Conservation (phyloP, 2,113 vertebrate genomes). For the Copsychus sechellarum region DNA sequence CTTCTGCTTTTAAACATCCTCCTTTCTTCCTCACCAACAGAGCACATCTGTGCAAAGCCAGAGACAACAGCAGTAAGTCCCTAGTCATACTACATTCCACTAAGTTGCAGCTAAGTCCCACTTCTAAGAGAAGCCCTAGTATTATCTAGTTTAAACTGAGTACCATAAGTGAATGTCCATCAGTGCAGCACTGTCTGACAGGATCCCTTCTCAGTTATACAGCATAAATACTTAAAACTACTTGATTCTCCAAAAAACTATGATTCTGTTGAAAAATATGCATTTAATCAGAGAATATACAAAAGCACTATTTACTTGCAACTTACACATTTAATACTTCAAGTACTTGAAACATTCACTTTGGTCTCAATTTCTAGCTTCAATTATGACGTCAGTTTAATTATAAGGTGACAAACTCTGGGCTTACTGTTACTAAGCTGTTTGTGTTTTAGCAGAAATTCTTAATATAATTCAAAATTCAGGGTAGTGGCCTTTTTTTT, state of each 20-base stretch:
- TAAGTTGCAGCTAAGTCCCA: neutral
- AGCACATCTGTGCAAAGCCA: neutral
- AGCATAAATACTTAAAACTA: neutral
- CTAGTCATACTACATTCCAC: neutral
- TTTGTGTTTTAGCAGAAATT: neutral
- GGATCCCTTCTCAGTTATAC: neutral
- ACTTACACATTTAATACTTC: neutral
- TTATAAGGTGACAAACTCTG: neutral
- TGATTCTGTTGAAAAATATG: neutral
- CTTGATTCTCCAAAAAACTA: neutral
- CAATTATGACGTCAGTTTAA: neutral
- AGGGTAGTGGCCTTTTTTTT: neutral
- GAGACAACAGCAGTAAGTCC: neutral
- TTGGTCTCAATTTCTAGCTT: neutral
- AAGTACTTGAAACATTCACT: neutral
- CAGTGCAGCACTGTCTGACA: neutral
- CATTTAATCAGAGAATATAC: neutral
- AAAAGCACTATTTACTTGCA: neutral
- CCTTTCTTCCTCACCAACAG: neutral
- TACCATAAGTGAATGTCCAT: neutral
- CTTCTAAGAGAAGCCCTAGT: neutral
- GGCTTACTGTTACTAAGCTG: neutral
- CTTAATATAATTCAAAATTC: neutral
- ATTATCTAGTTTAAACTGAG: neutral
- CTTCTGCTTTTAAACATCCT: neutral